These are phyloP conservation scores for Gymnothorax javanicus DNA, from an alignment of 2,797 vertebrate species.

Conservation along the genomic window DNA sequence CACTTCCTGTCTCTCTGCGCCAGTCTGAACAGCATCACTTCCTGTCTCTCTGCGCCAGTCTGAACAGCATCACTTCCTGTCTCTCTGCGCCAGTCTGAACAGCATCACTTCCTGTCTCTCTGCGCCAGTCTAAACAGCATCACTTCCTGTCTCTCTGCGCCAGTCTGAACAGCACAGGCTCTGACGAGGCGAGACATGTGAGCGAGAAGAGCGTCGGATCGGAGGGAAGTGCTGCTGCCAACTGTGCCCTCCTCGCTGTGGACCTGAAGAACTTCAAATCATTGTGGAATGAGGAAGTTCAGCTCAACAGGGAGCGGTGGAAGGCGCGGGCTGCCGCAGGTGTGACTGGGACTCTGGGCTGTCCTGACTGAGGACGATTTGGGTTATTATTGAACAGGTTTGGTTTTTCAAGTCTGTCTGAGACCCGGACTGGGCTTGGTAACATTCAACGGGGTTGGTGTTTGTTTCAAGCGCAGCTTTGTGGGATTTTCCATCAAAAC, in stretches of 20 bases:
- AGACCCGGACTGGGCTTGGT: too few relatives aligned
- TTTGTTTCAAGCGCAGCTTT: not conserved
- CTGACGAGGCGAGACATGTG: conserved; percentile 82
- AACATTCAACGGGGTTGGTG: not conserved
- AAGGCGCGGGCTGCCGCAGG: conserved; percentile 92
- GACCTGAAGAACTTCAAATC: conserved; percentile 92
- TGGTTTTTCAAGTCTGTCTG: too few relatives aligned
- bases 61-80: not conserved
- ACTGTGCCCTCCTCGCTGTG: conserved; percentile 84
- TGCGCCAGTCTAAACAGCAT: conserved; percentile 81
- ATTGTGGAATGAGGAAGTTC: conserved; percentile 91
- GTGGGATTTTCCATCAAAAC: not conserved
- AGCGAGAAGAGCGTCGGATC: conserved; percentile 85
- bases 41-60: not conserved
- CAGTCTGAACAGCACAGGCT: conserved; percentile 86
- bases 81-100: not conserved
- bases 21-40: not conserved
- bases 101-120: not conserved
- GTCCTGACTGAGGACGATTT: not conserved
- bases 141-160: not conserved
- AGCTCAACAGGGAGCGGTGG: conserved; percentile 92
- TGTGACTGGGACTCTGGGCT: conserved; percentile 45
- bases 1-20: conserved; percentile 15
- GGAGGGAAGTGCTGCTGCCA: conserved; percentile 84
- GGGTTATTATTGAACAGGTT: not conserved